Evolutionary conservation across 2,797 vertebrate species (phyloP).

Genomic region (Sebastes vulpes): DNA sequence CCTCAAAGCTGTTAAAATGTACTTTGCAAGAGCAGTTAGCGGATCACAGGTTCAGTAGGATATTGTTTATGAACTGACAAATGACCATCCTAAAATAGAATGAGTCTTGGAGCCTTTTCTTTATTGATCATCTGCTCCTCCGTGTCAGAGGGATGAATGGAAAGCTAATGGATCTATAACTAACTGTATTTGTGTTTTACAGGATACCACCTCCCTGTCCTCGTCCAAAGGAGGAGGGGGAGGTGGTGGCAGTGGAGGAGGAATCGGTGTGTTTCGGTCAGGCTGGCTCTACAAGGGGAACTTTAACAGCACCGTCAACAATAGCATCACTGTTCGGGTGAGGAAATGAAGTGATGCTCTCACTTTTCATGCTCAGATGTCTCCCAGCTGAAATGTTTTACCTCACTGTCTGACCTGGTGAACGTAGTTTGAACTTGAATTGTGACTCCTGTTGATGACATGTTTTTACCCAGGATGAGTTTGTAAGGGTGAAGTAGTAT

Average conservation of each 20-base stretch:
- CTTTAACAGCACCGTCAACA: conserved; percentile 99
- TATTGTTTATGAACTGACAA: conserved; percentile 33
- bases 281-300: conserved; percentile 99
- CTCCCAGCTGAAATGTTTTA: not conserved
- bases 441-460: not conserved
- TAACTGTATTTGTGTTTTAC: conserved; percentile 37
- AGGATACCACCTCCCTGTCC: conserved; percentile 98
- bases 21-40: conserved; percentile 37
- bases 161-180: conserved; percentile 7
- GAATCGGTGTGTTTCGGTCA: conserved; percentile 93
- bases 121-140: conserved; percentile 33
- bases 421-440: not conserved
- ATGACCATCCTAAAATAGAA: not conserved
- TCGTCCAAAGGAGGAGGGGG: conserved; percentile 97
- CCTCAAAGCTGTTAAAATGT: conserved; percentile 47
- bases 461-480: not conserved
- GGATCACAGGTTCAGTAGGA: conserved; percentile 35
- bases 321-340: conserved; percentile 97
- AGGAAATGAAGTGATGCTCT: conserved; percentile 66
- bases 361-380: not conserved
- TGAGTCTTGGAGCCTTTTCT: conserved; percentile 22
- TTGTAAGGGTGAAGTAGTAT: not conserved
- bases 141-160: not conserved
- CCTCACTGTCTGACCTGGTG: not conserved
- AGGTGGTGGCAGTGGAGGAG: conserved; percentile 84